Base-by-base conservation (phyloP, 1,140 invertebrate species). In the Wasmannia auropunctata region DNA sequence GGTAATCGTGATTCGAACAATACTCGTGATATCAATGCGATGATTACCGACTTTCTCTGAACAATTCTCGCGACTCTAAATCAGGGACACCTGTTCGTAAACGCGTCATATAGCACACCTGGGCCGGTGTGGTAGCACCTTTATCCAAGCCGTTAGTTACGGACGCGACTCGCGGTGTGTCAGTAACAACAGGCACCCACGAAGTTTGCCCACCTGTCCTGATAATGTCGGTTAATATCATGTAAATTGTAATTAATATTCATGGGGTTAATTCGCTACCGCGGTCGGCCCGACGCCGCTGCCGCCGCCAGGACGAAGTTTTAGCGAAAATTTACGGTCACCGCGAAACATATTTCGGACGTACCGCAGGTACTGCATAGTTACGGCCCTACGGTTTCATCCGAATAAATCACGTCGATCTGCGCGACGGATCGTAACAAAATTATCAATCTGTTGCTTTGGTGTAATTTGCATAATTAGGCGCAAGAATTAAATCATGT, bases 161-260 rank as follows among this genome's bases (percentile, higher is more conserved):
- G 79, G 67, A 60, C 28, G 67, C 83, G 54, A 81, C 58, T 56
- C 77, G 34, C 72, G 86, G 70, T 87, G 84, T 31, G 79, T 87
- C 88, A 86, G 67, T 86, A 86, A 87, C 87, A 92, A 89, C 87
- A 87, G 89, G 86, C 92, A 89, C 86, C 63, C 91, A 77, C 83
- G 83, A 94, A 94, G 87, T 93, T 94, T 83, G 90, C 91, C 89
- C 92, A 91, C 88, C 91, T 92, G 92, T 94, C 92, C 91, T 91
- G 94, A 94, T 94, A 94, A 94, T 94, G 93, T 93, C 92, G 92
- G 92, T 94, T 94, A 94, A 95, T 94, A 93, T 94, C 93, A 93
- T 93, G 93, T 94, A 93, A 94, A 95, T 94, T 93, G 92, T 93
- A 95, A 95, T 95, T 95, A 95, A 94, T 94, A 95, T 93, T 94